Conservation (phyloP, 1,140 invertebrate genomes). For the Drosophila santomea region DNA sequence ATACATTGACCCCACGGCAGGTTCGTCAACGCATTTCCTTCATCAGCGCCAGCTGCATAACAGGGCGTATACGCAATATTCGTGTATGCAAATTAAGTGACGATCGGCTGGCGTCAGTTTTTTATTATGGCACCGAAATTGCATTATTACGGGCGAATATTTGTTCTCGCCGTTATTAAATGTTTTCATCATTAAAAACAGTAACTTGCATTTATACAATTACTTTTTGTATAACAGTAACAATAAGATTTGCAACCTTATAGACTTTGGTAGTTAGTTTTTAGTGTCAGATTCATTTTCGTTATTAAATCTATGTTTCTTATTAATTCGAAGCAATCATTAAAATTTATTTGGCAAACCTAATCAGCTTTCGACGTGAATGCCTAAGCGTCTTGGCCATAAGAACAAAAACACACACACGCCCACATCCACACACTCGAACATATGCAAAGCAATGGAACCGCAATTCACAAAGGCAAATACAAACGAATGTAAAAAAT, state of each 20-base stretch:
- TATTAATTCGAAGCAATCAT: constrained; percentile 16
- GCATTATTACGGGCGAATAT: too few relatives aligned
- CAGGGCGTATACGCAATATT: constrained; percentile 67
- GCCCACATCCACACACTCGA: constrained; percentile 13
- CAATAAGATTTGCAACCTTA: not conserved
- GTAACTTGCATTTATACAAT: too few relatives aligned
- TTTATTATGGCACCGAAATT: constrained; percentile 21
- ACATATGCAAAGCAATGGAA: constrained; percentile 49
- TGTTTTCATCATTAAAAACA: too few relatives aligned
- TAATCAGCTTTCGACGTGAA: constrained; percentile 44
- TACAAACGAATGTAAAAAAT: constrained; percentile 41
- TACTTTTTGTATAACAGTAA: too few relatives aligned
- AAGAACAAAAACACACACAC: constrained; percentile 19
- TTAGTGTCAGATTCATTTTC: too few relatives aligned
- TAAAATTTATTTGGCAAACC: constrained; percentile 49
- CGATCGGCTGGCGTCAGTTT: constrained; percentile 22
- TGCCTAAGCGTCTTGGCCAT: constrained; percentile 21
- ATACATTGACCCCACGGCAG: constrained; percentile 67
- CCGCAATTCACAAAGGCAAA: constrained; percentile 49
- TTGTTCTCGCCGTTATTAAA: too few relatives aligned
- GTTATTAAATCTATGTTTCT: constrained; percentile 1
- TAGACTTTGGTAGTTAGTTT: not conserved
- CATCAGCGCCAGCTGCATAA: constrained; percentile 45
- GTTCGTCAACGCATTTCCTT: constrained; percentile 38
- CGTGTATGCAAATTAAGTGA: constrained; percentile 56